A percentile compares a stretch with the other conserved stretches of the same genome.
phyloP scores from a whole-genome alignment of 2,797 vertebrate genomes.

The Austrolebias charrua region DNA sequence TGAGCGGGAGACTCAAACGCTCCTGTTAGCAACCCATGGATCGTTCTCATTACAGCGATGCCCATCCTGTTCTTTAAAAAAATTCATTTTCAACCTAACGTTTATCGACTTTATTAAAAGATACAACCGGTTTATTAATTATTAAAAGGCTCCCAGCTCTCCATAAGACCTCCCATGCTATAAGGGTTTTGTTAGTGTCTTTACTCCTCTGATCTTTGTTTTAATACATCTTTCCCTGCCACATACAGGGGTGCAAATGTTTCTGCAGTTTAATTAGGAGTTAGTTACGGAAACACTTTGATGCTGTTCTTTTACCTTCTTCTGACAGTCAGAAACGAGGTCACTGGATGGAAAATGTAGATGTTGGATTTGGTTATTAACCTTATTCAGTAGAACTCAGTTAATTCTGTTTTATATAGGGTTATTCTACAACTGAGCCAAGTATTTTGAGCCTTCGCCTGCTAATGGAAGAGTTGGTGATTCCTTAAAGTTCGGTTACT shows the following conservation, averaged over 20 bases:
- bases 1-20: slow-evolving; percentile 33
- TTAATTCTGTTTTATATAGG: background rate
- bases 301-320: slow-evolving; percentile 37
- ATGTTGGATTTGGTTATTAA: slow-evolving; percentile 36
- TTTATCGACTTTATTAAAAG: slow-evolving; percentile 75
- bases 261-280: slow-evolving; percentile 56
- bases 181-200: slow-evolving; percentile 39
- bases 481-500: no score
- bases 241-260: slow-evolving; percentile 22
- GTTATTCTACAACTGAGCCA: background rate
- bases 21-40: slow-evolving; percentile 46
- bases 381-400: slow-evolving; percentile 25
- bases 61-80: slow-evolving; percentile 14
- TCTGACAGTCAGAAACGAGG: slow-evolving; percentile 24
- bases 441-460: slow-evolving; percentile 8
- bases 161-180: slow-evolving; percentile 38
- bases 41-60: slow-evolving; percentile 57
- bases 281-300: slow-evolving; percentile 52
- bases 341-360: slow-evolving; percentile 23
- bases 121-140: slow-evolving; percentile 70
- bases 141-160: slow-evolving; percentile 59
- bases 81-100: slow-evolving; percentile 58
- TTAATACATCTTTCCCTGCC: slow-evolving; percentile 26
- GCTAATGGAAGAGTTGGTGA: slow-evolving; percentile 7
- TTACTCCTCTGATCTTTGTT: slow-evolving; percentile 43